These are phyloP conservation scores for Athalia rosae DNA, from an alignment of 2,888 invertebrate genomes.

Conservation along the genomic window DNA sequence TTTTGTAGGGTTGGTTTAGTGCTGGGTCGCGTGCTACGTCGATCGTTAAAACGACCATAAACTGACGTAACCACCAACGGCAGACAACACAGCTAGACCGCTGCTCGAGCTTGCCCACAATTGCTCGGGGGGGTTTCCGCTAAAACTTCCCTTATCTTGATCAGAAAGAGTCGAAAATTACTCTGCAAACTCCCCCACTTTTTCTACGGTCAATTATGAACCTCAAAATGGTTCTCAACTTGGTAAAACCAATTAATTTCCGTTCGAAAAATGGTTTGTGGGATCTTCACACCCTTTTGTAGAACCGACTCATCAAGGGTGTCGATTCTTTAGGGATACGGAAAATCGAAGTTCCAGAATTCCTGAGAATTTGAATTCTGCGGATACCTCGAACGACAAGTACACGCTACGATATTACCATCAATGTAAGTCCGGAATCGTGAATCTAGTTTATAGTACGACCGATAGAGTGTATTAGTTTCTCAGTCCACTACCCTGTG, in stretches of 20 bases:
- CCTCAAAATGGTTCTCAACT: too few relatives aligned
- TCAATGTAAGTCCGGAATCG: constrained; percentile 21
- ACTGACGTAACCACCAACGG: constrained; percentile 68
- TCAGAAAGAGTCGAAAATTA: not conserved
- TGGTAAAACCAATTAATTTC: too few relatives aligned
- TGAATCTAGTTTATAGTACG: constrained; percentile 31
- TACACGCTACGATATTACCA: constrained; percentile 37
- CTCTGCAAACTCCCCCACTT: not conserved
- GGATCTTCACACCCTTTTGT: too few relatives aligned
- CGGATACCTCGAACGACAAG: not conserved
- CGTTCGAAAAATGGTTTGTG: too few relatives aligned
- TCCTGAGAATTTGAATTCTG: not conserved
- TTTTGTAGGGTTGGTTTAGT: constrained; percentile 73
- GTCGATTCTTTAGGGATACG: too few relatives aligned
- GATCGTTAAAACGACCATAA: constrained; percentile 73
- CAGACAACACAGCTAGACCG: constrained; percentile 51
- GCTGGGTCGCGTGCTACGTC: constrained; percentile 72
- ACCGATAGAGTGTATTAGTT: constrained; percentile 37
- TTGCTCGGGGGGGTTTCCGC: constrained; percentile 14
- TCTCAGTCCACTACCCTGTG: constrained; percentile 4
- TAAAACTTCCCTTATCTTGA: constrained; percentile 12
- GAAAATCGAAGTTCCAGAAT: not conserved
- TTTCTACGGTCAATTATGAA: not conserved
- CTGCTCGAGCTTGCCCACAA: constrained; percentile 1
- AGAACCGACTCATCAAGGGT: too few relatives aligned